Evolutionary conservation across 1,140 invertebrate species (phyloP).

Genomic region (Bradynema listronoti): DNA sequence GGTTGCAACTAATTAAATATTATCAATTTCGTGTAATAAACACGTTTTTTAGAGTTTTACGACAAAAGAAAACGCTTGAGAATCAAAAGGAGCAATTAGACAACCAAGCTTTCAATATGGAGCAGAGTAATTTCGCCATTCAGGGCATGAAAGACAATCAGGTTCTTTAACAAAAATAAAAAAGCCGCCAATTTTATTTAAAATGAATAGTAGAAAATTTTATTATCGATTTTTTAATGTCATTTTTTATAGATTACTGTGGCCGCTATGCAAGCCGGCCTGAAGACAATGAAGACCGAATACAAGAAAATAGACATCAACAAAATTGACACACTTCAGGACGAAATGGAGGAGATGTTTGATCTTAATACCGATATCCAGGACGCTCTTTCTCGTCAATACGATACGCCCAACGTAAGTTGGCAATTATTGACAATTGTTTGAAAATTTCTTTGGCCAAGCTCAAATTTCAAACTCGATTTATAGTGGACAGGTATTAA

Average conservation of each 20-base stretch:
- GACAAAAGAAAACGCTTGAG: conserved; percentile 96
- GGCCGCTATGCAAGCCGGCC: conserved; percentile 92
- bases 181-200: too few relatives aligned
- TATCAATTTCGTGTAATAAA: background rate
- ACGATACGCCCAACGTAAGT: conserved; percentile 81
- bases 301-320: conserved; percentile 98
- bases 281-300: conserved; percentile 94
- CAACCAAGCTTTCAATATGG: conserved; percentile 97
- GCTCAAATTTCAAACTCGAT: too few relatives aligned
- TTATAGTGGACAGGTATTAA: too few relatives aligned
- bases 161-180: conserved; percentile 63
- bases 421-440: background rate
- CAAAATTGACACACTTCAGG: conserved; percentile 93
- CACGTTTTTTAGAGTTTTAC: conserved; percentile 68
- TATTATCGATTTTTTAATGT: too few relatives aligned
- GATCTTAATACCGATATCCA: conserved; percentile 97
- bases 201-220: too few relatives aligned
- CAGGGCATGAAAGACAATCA: conserved; percentile 97
- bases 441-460: too few relatives aligned
- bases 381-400: conserved; percentile 85
- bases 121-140: conserved; percentile 93
- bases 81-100: conserved; percentile 81
- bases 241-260: conserved; percentile 63
- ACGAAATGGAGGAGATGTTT: conserved; percentile 93
- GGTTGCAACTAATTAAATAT: conserved; percentile 14